phyloP scores from a whole-genome alignment of 2,797 vertebrate species.

The Pitangus sulphuratus region DNA sequence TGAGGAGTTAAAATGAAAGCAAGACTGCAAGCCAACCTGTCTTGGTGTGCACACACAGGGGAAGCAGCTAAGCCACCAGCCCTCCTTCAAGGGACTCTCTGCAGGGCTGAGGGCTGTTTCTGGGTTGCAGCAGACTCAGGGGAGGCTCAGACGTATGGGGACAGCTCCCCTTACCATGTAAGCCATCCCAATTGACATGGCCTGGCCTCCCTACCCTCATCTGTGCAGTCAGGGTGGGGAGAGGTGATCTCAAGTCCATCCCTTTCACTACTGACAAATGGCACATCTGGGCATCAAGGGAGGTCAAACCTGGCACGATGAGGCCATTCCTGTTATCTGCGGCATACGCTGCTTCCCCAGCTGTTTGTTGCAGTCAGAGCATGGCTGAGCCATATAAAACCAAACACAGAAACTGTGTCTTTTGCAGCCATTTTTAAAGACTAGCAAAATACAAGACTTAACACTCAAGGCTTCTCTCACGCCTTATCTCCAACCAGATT shows the following conservation, averaged over 20 bases:
- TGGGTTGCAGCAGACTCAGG: not conserved
- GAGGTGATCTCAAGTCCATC: accelerated
- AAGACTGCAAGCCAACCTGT: not conserved
- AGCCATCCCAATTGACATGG: not conserved
- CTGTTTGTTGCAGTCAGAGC: not conserved
- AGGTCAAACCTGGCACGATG: not conserved
- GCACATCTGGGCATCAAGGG: not conserved
- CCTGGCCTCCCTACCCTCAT: not conserved
- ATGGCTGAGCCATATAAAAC: not conserved
- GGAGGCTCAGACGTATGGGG: not conserved
- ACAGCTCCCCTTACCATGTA: not conserved
- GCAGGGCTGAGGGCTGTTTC: not conserved
- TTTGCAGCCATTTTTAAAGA: not conserved
- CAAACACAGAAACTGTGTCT: not conserved
- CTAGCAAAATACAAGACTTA: not conserved
- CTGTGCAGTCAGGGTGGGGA: not conserved
- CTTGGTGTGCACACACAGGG: not conserved
- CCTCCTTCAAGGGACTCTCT: not conserved
- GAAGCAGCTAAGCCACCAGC: slow-evolving; percentile 1
- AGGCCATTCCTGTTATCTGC: not conserved
- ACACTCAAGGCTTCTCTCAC: not conserved
- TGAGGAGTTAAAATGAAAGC: slow-evolving; percentile 48
- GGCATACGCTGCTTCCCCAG: not conserved
- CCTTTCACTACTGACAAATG: accelerated
- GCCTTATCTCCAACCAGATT: not conserved